These are phyloP conservation scores for Apostichopus leukothele DNA, from an alignment of 53 echinoderm and acorn worm genomes.

Conservation along the genomic window DNA sequence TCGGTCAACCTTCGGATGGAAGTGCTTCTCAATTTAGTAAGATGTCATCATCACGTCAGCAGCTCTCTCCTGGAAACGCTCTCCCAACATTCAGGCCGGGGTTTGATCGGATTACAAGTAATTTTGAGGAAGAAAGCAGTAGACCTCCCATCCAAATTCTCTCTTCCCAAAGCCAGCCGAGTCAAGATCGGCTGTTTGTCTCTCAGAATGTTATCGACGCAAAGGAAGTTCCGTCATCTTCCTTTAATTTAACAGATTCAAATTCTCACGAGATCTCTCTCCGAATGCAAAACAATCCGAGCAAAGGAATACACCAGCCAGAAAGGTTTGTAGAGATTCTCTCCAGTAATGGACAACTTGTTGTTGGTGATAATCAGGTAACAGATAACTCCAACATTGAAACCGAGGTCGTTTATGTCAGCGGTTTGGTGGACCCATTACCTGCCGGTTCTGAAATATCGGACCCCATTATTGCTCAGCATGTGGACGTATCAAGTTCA, in stretches of 20 bases:
- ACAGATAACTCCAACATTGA: neutral
- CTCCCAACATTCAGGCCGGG: neutral
- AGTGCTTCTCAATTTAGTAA: too few relatives aligned
- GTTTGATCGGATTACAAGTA: neutral
- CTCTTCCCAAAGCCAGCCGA: neutral
- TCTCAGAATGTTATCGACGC: neutral
- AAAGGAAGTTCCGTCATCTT: neutral
- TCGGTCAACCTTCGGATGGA: too few relatives aligned
- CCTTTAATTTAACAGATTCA: neutral
- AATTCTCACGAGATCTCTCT: neutral
- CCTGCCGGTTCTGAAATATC: conserved; percentile 18
- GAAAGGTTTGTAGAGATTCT: neutral
- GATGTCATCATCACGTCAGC: too few relatives aligned
- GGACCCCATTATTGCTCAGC: conserved; percentile 30
- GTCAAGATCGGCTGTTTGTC: neutral
- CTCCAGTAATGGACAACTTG: neutral
- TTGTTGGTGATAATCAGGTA: neutral
- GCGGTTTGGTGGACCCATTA: conserved; percentile 16
- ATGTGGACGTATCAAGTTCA: conserved; percentile 35
- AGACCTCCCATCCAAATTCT: conserved; percentile 5
- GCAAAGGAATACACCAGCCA: neutral
- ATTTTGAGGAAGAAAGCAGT: neutral
- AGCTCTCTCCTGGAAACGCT: too few relatives aligned
- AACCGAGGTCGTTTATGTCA: neutral
- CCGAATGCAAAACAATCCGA: neutral